A percentile compares a stretch with the other conserved stretches of the same genome.
Conservation (phyloP, 2,113 vertebrate genomes). For the Cheilinus undulatus region DNA sequence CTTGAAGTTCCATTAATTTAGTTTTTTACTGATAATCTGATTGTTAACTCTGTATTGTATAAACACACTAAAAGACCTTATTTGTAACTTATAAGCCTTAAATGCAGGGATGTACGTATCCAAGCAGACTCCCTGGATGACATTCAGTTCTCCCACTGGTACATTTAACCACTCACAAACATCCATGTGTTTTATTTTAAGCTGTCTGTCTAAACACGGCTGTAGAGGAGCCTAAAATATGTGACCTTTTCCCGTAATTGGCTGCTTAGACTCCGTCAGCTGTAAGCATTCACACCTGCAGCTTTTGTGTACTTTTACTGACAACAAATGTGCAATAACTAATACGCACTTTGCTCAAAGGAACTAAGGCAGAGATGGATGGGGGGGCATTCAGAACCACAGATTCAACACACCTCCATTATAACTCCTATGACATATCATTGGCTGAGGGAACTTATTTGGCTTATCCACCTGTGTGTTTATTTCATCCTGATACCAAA, state of each 20-base stretch:
- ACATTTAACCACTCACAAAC: background rate
- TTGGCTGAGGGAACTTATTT: conserved; percentile 34
- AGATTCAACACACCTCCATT: background rate
- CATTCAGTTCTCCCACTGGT: background rate
- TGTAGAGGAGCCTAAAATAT: background rate
- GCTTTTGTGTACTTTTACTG: background rate
- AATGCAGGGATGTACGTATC: background rate
- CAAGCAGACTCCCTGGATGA: background rate
- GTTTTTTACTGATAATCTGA: too few relatives aligned
- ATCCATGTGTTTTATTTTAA: conserved; percentile 17
- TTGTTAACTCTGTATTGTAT: too few relatives aligned
- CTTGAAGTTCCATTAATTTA: too few relatives aligned
- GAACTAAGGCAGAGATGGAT: background rate
- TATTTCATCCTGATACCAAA: conserved; percentile 47
- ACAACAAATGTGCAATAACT: conserved; percentile 8
- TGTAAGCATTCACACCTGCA: conserved; percentile 18
- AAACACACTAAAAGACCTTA: background rate
- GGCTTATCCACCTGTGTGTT: conserved; percentile 41
- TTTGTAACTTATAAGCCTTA: background rate
- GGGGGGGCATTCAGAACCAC: too few relatives aligned
- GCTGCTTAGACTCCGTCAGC: conserved; percentile 8
- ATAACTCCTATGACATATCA: conserved; percentile 13
- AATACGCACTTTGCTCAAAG: conserved; percentile 11
- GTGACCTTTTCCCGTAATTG: conserved; percentile 21
- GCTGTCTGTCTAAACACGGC: conserved; percentile 5